Base-by-base conservation (phyloP, 2,113 vertebrate genomes). In the Chaetodon trifascialis region DNA sequence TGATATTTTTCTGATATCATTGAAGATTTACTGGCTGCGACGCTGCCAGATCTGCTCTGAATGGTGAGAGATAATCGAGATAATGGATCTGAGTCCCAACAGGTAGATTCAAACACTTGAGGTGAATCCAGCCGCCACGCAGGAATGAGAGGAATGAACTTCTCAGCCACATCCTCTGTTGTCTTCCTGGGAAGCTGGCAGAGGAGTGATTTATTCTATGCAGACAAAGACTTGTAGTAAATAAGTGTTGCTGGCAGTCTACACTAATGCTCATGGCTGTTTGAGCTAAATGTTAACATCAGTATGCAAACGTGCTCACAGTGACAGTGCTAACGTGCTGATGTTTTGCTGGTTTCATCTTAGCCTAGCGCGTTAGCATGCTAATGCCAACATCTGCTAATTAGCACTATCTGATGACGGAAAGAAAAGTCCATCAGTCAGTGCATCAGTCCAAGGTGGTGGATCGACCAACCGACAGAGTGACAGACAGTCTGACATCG, bases 91-190 rank as follows among this genome's bases (percentile, higher is more conserved):
- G 46, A 67, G 82, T 77, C 76, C 38, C 59, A 66, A 67, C 76
- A 83, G 77, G 83, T 86, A 63, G 3, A 76, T 69, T 73, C 63
- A 80, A 79, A 88, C 56, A 65, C 38, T 82, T 75, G 73, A 76
- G 60, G 73, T 87, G 72, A 82, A 62, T 82, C 79, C 82, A 80
- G 40, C 40, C 7, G n/a, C 25, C 55, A 38, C n/a, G 47, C 72
- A 79, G 76, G 86, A 89, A 86, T 69, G 74, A 74, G 9, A 56
- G 82, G 76, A 88, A 89, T 85, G 67, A 73, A 40, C 47, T 44
- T 62, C 51, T 82, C 73, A 42, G n/a, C 63, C 80, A 71, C 52
- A 67, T 56, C 44, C 21, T 76, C 58, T 11, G 46, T 82, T 76
- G 59, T 76, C 47, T 36, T 81, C 69, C 78, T 73, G 63, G 55